A percentile compares a stretch with the other conserved stretches of the same genome.
These are phyloP conservation scores for Pluvianellus socialis DNA, from an alignment of 2,113 vertebrate species.

Conservation along the genomic window DNA sequence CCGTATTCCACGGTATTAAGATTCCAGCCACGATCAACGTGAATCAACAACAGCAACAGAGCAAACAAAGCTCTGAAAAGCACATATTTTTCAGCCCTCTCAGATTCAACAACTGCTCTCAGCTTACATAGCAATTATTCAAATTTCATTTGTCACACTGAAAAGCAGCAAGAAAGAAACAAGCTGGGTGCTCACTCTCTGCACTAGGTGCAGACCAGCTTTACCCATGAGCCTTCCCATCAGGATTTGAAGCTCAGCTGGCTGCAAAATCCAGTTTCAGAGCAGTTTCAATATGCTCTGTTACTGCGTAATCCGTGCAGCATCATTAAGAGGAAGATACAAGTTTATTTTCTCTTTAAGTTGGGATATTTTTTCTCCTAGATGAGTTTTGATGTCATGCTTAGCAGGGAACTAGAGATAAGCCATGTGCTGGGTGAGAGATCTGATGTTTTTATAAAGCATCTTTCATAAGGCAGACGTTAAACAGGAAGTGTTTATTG, in stretches of 20 bases:
- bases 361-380: not conserved
- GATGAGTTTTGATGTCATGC: slow-evolving; percentile 2
- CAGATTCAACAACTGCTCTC: not conserved
- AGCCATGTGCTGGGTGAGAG: not conserved
- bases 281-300: not conserved
- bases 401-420: slow-evolving; percentile 39
- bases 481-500: slow-evolving; percentile 59
- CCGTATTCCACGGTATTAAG: accelerated
- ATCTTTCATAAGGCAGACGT: slow-evolving; percentile 18
- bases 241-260: not conserved
- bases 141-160: not conserved
- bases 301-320: not conserved
- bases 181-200: not conserved
- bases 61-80: not conserved
- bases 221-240: not conserved
- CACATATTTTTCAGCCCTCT: not conserved
- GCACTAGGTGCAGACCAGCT: not conserved
- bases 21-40: not conserved
- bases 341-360: not conserved
- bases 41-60: not conserved
- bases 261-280: not conserved
- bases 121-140: slow-evolving; percentile 47
- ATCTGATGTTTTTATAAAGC: slow-evolving; percentile 14
- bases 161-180: not conserved
- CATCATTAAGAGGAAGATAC: not conserved